Percentiles rank a stretch among this genome's conserved stretches.
Evolutionary conservation across 2,888 invertebrate species (phyloP).

Genomic region (Agonopterix alstromeriana): DNA sequence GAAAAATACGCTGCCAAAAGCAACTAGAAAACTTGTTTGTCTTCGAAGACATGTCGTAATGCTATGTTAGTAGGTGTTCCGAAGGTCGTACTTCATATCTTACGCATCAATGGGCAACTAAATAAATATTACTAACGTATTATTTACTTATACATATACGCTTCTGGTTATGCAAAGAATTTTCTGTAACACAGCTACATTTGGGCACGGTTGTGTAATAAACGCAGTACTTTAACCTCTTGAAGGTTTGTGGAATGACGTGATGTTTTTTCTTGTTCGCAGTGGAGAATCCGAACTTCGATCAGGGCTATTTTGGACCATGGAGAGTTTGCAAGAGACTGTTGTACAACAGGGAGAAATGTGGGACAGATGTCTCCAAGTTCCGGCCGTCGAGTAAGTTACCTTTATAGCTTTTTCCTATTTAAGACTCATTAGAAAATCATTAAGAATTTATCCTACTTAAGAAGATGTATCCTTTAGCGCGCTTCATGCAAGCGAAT

Average conservation of each 20-base stretch:
- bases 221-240: neutral
- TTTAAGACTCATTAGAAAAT: too few relatives aligned
- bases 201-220: neutral
- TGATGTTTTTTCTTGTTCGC: constrained; percentile 31
- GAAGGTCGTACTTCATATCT: constrained; percentile 17
- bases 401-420: neutral
- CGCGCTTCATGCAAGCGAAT: too few relatives aligned
- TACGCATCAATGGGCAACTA: constrained; percentile 8
- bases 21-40: constrained; percentile 2
- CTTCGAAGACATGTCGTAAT: constrained; percentile 7
- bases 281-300: constrained; percentile 81
- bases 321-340: constrained; percentile 91
- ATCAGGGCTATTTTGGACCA: constrained; percentile 91
- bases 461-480: too few relatives aligned
- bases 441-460: too few relatives aligned
- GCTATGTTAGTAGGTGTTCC: constrained; percentile 13
- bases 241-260: neutral
- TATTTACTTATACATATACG: too few relatives aligned
- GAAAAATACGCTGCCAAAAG: neutral
- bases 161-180: too few relatives aligned
- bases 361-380: constrained; percentile 85
- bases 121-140: too few relatives aligned
- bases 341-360: constrained; percentile 88
- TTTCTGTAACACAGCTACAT: neutral
- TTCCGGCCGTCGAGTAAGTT: constrained; percentile 87